phyloP scores from a whole-genome alignment of 2,113 vertebrate species.

The Amphilophus citrinellus region DNA sequence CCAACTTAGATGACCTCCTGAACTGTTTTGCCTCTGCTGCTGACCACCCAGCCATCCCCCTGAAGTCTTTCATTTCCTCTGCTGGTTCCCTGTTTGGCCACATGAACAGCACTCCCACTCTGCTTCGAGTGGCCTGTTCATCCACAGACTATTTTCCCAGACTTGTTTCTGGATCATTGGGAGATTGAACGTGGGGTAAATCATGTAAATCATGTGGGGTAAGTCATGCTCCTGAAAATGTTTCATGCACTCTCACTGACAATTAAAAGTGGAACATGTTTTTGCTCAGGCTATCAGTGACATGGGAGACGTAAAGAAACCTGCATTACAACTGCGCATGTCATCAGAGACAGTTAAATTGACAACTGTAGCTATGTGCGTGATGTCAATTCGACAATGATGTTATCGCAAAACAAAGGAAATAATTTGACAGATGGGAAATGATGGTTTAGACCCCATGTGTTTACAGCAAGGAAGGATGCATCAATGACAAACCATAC shows the following conservation, averaged over 20 bases:
- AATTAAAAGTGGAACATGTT: slow-evolving; percentile 52
- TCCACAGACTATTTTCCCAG: too few relatives aligned
- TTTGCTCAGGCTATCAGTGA: slow-evolving; percentile 43
- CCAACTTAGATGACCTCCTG: too few relatives aligned
- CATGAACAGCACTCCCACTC: too few relatives aligned
- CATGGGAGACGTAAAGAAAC: slow-evolving; percentile 25
- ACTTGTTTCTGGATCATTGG: slow-evolving; percentile 19
- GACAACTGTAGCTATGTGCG: slow-evolving; percentile 46
- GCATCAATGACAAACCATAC: slow-evolving; percentile 66
- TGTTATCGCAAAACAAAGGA: slow-evolving; percentile 60
- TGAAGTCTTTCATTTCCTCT: too few relatives aligned
- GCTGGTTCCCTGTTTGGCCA: too few relatives aligned
- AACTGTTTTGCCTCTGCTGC: too few relatives aligned
- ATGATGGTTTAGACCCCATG: slow-evolving; percentile 67
- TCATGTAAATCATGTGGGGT: slow-evolving; percentile 24
- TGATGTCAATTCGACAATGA: slow-evolving; percentile 51
- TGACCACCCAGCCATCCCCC: too few relatives aligned
- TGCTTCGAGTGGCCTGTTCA: too few relatives aligned
- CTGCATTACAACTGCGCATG: neutral
- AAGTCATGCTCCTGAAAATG: slow-evolving; percentile 28
- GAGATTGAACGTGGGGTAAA: slow-evolving; percentile 35
- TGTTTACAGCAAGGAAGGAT: slow-evolving; percentile 66
- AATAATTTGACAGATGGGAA: slow-evolving; percentile 70
- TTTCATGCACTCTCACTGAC: slow-evolving; percentile 43
- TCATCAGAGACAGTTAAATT: slow-evolving; percentile 47